Conservation (phyloP, 2,888 invertebrate genomes). For the Rhagium mordax region DNA sequence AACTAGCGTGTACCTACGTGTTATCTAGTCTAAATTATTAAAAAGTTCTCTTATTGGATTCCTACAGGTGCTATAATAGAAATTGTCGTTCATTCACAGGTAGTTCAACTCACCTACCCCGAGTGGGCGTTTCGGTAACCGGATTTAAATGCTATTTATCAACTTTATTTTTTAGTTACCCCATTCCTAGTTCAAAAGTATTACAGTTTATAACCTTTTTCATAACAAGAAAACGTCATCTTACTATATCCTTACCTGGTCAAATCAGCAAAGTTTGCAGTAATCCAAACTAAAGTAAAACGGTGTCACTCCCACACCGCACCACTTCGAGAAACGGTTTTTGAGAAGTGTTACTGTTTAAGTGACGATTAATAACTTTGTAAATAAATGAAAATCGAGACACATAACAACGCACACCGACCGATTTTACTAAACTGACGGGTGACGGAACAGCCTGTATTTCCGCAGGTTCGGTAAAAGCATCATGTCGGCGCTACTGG, state of each 20-base stretch:
- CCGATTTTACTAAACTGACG: slow-evolving; percentile 34
- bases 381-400: slow-evolving; percentile 22
- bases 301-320: slow-evolving; percentile 22
- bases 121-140: slow-evolving; percentile 51
- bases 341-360: background rate
- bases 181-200: background rate
- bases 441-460: slow-evolving; percentile 27
- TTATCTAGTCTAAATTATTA: slow-evolving; percentile 2
- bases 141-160: slow-evolving; percentile 38
- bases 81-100: slow-evolving; percentile 57
- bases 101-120: slow-evolving; percentile 56
- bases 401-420: slow-evolving; percentile 27
- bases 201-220: slow-evolving; percentile 34
- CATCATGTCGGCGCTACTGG: background rate
- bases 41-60: slow-evolving; percentile 43
- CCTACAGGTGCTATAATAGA: slow-evolving; percentile 60
- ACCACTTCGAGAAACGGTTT: slow-evolving; percentile 13
- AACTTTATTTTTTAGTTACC: slow-evolving; percentile 5
- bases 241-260: slow-evolving; percentile 37
- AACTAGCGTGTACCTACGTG: slow-evolving; percentile 32
- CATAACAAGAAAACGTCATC: slow-evolving; percentile 39
- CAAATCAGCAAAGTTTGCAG: slow-evolving; percentile 12
- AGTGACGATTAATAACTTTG: slow-evolving; percentile 19
- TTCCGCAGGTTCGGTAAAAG: slow-evolving; percentile 8
- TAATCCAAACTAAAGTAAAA: slow-evolving; percentile 21